Evolutionary conservation across 1,140 invertebrate genomes (phyloP).

Genomic region (Zaprionus ghesquierei): DNA sequence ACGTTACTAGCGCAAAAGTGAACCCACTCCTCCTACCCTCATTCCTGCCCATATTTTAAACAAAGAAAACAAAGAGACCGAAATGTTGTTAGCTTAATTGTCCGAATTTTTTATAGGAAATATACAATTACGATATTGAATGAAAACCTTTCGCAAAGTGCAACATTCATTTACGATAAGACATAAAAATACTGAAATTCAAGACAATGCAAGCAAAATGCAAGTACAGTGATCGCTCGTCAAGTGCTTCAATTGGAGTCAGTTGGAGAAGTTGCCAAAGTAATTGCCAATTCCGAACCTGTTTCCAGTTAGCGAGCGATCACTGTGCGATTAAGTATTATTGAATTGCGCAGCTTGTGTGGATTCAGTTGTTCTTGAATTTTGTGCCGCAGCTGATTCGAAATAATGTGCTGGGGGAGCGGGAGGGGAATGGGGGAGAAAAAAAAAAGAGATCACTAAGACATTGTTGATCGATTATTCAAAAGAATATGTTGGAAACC

Average conservation of each 20-base stretch:
- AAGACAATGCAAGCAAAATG: background rate
- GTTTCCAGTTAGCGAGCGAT: background rate
- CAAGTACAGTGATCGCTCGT: background rate
- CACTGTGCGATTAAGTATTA: background rate
- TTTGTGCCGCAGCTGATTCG: background rate
- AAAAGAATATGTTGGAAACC: slow-evolving; percentile 25
- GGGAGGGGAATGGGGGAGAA: background rate
- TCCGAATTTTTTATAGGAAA: slow-evolving; percentile 48
- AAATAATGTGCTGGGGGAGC: background rate
- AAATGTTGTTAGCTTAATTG: slow-evolving; percentile 61
- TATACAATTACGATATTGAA: slow-evolving; percentile 39
- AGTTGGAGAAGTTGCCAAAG: background rate
- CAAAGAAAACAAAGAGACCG: background rate
- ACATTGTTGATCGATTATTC: background rate
- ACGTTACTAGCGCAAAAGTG: background rate
- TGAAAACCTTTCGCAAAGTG: slow-evolving; percentile 3
- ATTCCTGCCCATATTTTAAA: slow-evolving; percentile 3
- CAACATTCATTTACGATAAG: background rate
- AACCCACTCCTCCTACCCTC: background rate
- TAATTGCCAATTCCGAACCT: background rate
- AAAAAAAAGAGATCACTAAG: slow-evolving; percentile 3
- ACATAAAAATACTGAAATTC: background rate
- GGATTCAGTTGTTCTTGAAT: slow-evolving; percentile 5
- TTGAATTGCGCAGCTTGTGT: background rate
- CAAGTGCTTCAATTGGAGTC: background rate